These are phyloP conservation scores for Aleadryas rufinucha DNA, from an alignment of 2,113 vertebrate genomes.

Conservation along the genomic window DNA sequence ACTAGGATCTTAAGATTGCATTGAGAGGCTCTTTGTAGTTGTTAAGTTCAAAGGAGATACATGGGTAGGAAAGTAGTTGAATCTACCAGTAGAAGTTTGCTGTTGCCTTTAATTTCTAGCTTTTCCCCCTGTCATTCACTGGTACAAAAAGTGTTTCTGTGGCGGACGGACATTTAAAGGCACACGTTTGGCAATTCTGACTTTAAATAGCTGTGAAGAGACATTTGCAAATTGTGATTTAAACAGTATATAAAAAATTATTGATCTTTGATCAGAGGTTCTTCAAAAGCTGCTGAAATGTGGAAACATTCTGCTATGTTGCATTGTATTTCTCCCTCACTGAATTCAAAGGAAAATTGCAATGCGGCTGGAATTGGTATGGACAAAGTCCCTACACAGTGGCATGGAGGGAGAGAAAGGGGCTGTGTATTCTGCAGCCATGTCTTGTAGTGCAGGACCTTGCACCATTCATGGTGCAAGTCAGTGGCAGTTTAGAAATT, in stretches of 20 bases:
- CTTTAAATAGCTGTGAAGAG: not conserved
- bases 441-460: not conserved
- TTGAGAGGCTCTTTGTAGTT: not conserved
- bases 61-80: not conserved
- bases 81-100: not conserved
- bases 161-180: not conserved
- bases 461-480: not conserved
- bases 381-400: not conserved
- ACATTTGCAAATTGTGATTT: not conserved
- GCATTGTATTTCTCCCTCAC: not conserved
- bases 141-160: not conserved
- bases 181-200: rapidly evolving
- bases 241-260: not conserved
- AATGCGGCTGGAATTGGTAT: rapidly evolving
- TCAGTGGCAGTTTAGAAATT: not conserved
- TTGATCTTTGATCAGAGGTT: not conserved
- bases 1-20: not conserved
- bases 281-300: not conserved
- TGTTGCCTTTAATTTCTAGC: not conserved
- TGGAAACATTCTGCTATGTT: not conserved
- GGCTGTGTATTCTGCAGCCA: not conserved
- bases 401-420: not conserved
- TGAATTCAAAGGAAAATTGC: not conserved
- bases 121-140: not conserved
- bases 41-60: not conserved